Evolutionary conservation across 2,797 vertebrate genomes (phyloP).

Genomic region (Lagorchestes hirsutus): DNA sequence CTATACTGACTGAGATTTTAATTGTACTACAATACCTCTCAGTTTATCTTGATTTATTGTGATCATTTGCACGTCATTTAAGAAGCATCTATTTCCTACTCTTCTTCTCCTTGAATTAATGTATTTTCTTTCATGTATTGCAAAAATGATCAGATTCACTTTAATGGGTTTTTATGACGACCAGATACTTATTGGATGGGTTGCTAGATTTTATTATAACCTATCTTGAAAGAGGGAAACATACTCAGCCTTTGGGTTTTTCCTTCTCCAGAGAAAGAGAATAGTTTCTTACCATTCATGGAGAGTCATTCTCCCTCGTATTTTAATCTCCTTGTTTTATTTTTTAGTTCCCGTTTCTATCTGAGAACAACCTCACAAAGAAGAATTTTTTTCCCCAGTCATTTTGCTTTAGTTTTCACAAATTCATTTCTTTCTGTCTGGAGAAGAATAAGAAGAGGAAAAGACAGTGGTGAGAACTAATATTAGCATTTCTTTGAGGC

Average conservation of each 20-base stretch:
- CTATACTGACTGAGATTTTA: slow-evolving; percentile 44
- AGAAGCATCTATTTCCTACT: background rate
- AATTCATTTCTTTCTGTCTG: slow-evolving; percentile 68
- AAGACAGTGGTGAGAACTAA: slow-evolving; percentile 64
- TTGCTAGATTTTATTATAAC: background rate
- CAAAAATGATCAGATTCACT: slow-evolving; percentile 61
- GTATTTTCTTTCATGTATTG: slow-evolving; percentile 9
- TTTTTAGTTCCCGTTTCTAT: slow-evolving; percentile 46
- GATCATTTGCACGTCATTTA: background rate
- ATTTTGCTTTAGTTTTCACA: slow-evolving; percentile 58
- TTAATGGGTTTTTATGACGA: slow-evolving; percentile 48
- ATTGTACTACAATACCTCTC: slow-evolving; percentile 49
- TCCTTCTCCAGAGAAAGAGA: slow-evolving; percentile 30
- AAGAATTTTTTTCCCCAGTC: slow-evolving; percentile 6
- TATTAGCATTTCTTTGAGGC: slow-evolving; percentile 74
- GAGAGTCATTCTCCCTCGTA: slow-evolving; percentile 50
- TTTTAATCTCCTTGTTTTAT: slow-evolving; percentile 38
- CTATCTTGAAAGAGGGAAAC: slow-evolving; percentile 48
- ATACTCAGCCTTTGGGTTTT: background rate
- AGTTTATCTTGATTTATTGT: slow-evolving; percentile 42
- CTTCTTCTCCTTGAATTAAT: background rate
- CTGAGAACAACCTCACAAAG: slow-evolving; percentile 49
- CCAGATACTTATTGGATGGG: slow-evolving; percentile 13
- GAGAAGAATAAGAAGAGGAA: slow-evolving; percentile 67
- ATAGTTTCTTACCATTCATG: slow-evolving; percentile 59